Evolutionary conservation across 2,113 vertebrate genomes (phyloP), one percentile per base, ranked within the genome.

Genomic region (Myotis lucifugus): DNA sequence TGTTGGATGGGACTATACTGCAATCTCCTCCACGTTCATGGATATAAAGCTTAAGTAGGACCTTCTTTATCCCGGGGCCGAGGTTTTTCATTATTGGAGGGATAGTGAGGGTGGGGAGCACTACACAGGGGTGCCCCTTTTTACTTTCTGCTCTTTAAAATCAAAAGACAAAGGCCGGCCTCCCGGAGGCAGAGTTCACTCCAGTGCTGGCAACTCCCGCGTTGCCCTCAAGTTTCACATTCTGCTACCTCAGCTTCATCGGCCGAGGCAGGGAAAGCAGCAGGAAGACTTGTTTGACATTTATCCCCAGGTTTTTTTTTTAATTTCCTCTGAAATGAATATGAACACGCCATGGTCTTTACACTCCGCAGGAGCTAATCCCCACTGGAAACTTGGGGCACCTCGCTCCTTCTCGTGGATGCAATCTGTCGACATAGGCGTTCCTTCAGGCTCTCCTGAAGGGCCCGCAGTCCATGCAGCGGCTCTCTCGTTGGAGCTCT

Each of bases 311-410:
- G 56, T 59, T 96, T 97, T 29, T 94, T 95, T 86, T 93, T 95
- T 73, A 93, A 97, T 97, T 97, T 98, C 95, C 97, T 97, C 96
- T 95, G 96, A 96, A 97, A 96, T n/a, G 89, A 97, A 90, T 95
- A 95, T 23, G 96, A 96, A 96, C n/a, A 34, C 94, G 77, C 66
- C 9, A 8, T 0, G 85, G 97, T 95, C 97, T 97, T 95, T 95
- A 34, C 91, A 94, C 96, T 93, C 96, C 9, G 97, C 96, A 90
- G 97, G 97, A 95, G 94, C 86, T 90, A 95, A 95, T 89, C 95
- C 95, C 94, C 86, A 79, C 95, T 94, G 95, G 88, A 97, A 85
- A 96, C 88, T 46, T 5, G 85, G 96, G 96, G 92, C 54, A 76
- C 59, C 85, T 91, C 95, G 37, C 46, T 93, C 92, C 96, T 97